These are phyloP conservation scores for Patella depressa DNA, from an alignment of 2,888 invertebrate species.

Conservation along the genomic window DNA sequence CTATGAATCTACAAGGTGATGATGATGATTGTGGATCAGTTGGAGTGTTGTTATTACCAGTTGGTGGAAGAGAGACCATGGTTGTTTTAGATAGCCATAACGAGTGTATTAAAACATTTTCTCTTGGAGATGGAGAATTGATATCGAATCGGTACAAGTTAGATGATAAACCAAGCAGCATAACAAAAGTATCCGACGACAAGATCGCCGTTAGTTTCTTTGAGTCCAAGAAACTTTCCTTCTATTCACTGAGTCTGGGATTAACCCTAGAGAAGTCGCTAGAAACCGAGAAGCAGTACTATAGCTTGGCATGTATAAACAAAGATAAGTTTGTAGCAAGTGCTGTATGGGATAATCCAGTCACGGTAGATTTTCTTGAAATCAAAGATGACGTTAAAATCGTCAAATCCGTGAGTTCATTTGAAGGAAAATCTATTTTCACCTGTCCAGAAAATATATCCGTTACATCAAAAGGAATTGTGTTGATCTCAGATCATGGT, in stretches of 20 bases:
- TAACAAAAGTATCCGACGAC: neutral
- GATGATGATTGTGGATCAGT: neutral
- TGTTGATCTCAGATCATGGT: neutral
- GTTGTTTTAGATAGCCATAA: neutral
- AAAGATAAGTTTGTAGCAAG: neutral
- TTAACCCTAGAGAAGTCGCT: neutral
- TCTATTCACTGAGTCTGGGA: neutral
- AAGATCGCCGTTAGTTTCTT: neutral
- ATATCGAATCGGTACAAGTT: neutral
- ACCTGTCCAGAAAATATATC: slow-evolving; percentile 1
- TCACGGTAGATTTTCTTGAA: neutral
- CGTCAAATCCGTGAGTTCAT: neutral
- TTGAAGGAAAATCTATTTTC: neutral
- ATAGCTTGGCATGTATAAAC: neutral
- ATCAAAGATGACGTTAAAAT: neutral
- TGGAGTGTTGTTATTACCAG: neutral
- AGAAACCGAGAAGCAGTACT: slow-evolving; percentile 3
- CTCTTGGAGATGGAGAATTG: neutral
- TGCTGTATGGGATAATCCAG: slow-evolving; percentile 1
- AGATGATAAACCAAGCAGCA: neutral
- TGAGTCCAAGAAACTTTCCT: neutral
- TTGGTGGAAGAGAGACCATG: neutral
- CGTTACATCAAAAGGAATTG: neutral
- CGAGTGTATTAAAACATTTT: neutral
- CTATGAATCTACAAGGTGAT: neutral